Conservation (phyloP, 2,888 invertebrate genomes). For the Agrotis clavis region DNA sequence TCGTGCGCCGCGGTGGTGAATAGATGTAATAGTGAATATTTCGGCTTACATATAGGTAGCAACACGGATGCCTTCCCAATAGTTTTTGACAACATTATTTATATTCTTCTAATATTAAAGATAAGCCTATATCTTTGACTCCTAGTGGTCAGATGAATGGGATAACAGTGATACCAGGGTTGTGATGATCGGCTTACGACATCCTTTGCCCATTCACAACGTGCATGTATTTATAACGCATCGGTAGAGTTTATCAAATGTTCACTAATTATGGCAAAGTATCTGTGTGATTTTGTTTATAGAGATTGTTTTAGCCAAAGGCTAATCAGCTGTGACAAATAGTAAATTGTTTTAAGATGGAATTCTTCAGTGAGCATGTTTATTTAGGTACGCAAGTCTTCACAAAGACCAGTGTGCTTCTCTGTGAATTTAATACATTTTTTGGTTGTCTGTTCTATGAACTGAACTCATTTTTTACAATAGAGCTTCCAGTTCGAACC, state of each 20-base stretch:
- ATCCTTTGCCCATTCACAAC: constrained; percentile 32
- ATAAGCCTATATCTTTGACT: constrained; percentile 29
- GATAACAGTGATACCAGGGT: constrained; percentile 41
- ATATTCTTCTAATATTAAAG: constrained; percentile 42
- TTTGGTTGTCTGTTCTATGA: constrained; percentile 27
- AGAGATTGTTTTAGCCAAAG: constrained; percentile 49
- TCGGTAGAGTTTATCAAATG: constrained; percentile 33
- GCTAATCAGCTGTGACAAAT: constrained; percentile 47
- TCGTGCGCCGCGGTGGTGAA: constrained; percentile 36
- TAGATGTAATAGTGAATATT: constrained; percentile 61
- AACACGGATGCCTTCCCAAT: constrained; percentile 54
- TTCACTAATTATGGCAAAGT: constrained; percentile 40
- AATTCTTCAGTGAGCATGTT: constrained; percentile 11
- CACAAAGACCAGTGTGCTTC: constrained; percentile 1
- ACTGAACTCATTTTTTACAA: constrained; percentile 37
- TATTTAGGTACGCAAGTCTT: constrained; percentile 8
- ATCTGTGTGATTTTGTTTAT: constrained; percentile 47
- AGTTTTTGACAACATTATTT: constrained; percentile 57
- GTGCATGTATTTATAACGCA: constrained; percentile 20
- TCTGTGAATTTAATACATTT: constrained; percentile 37
- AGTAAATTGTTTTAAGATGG: constrained; percentile 25
- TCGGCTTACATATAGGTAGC: constrained; percentile 64
- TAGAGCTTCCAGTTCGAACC: constrained; percentile 36
- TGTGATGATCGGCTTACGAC: constrained; percentile 47
- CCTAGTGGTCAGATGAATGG: constrained; percentile 24